Evolutionary conservation across 2,113 vertebrate species (phyloP).

Genomic region (Sinocyclocheilus maitianheensis): DNA sequence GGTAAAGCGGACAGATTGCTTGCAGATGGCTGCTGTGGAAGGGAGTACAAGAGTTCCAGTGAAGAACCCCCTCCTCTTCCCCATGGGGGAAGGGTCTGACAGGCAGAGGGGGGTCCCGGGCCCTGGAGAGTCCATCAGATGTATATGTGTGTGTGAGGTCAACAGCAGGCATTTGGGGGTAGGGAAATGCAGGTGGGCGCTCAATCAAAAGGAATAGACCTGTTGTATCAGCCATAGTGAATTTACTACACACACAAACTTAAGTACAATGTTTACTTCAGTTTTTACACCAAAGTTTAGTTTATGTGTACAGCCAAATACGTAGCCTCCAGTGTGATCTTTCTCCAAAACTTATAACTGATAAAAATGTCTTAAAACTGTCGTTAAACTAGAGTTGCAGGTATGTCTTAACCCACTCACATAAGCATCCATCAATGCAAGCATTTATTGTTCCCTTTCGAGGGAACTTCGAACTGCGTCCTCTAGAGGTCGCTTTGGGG

Average conservation of each 20-base stretch:
- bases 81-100: slow-evolving; percentile 49
- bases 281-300: neutral
- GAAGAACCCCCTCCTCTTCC: slow-evolving; percentile 34
- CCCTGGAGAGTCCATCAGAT: slow-evolving; percentile 48
- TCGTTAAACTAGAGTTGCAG: neutral
- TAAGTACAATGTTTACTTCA: neutral
- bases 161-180: slow-evolving; percentile 51
- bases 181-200: slow-evolving; percentile 62
- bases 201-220: slow-evolving; percentile 53
- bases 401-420: neutral
- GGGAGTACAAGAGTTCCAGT: slow-evolving; percentile 52
- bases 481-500: too few relatives aligned
- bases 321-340: neutral
- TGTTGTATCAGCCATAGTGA: slow-evolving; percentile 56
- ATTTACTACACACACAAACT: slow-evolving; percentile 50
- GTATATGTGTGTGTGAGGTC: slow-evolving; percentile 41
- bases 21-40: slow-evolving; percentile 71
- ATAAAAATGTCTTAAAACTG: neutral
- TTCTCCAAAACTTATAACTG: neutral
- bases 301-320: neutral
- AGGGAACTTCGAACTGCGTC: too few relatives aligned
- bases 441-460: neutral
- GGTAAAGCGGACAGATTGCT: slow-evolving; percentile 72
- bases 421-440: neutral
- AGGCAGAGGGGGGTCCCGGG: slow-evolving; percentile 51